Conservation (phyloP, 1,140 invertebrate species). For the Theocolax elegans region DNA sequence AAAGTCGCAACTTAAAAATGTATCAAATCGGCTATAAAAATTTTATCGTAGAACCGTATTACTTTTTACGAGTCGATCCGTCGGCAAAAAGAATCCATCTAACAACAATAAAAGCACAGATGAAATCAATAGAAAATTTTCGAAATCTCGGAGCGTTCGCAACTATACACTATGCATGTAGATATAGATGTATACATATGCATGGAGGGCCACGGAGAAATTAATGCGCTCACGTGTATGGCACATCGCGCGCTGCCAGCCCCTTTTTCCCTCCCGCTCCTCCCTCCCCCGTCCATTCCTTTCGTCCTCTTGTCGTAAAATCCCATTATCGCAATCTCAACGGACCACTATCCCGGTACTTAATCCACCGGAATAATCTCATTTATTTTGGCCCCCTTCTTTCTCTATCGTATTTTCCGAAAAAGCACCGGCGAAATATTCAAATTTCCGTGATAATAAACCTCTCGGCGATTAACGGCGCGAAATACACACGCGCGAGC, state of each 20-base stretch:
- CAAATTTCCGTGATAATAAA: slow-evolving; percentile 9
- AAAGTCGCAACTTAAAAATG: too few relatives aligned
- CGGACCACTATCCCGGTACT: slow-evolving; percentile 20
- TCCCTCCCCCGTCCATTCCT: not conserved
- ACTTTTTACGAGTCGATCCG: slow-evolving; percentile 7
- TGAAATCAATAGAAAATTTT: slow-evolving; percentile 13
- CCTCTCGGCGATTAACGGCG: not conserved
- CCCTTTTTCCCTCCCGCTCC: not conserved
- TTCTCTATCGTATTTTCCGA: not conserved
- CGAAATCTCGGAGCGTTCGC: not conserved
- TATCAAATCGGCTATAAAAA: slow-evolving; percentile 2
- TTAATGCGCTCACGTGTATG: not conserved
- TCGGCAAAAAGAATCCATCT: not conserved
- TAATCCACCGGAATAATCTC: slow-evolving; percentile 34
- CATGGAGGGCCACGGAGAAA: not conserved
- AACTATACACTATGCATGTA: too few relatives aligned
- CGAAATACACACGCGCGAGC: too few relatives aligned
- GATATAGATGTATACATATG: too few relatives aligned
- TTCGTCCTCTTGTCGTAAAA: slow-evolving; percentile 27
- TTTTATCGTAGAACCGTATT: slow-evolving; percentile 8
- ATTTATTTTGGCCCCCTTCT: slow-evolving; percentile 5
- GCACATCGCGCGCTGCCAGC: not conserved
- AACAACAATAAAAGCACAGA: not conserved
- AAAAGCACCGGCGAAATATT: slow-evolving; percentile 25
- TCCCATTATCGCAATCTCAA: slow-evolving; percentile 34